Evolutionary conservation across 92 coral and sea anemone species (phyloP), one percentile per base, ranked within the genome.

Genomic region (Epizoanthus fatuus): DNA sequence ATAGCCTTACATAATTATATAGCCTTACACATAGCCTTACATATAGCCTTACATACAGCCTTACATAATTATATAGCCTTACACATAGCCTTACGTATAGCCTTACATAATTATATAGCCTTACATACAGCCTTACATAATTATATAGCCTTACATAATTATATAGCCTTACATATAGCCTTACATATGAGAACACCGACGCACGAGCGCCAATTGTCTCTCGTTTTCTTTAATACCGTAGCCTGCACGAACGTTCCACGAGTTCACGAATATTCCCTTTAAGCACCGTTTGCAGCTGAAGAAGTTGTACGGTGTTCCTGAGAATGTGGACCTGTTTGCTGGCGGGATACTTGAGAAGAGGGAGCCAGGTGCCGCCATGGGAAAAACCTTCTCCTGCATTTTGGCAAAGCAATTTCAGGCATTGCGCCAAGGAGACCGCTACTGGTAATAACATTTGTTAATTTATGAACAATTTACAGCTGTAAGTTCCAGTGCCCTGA

Each of bases 311-410:
- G 65, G 63, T 55, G 38, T 55, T 10, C 68, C 69, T 2, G 68
- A 75, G 6, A 75, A 75, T 39, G 69, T 75, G 29, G 81, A 75
- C 32, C 22, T 75, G 47, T 75, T 57, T 40, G 81, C 39, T 59
- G 81, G 81, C 1, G 81, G 81, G 32, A 75, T 75, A 37, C 53
- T 75, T 7, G 81, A 75, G 67, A 8, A 17, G 67, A 39, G 19
- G 5, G 4, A 2, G 55, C 62, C 42, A 6, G 81, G 81, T 9
- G 81, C 68, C 22, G 69, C 55, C 49, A 40, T 75, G 68, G 81
- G 81, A 5, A 51, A 57, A 14, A 75, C 81, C 16, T 75, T 75
- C 55, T 57, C 81, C 53, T 75, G 81, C 69, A 57, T 75, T n/a
- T 22, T 75, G 22, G 81, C 68, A 22, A 75, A 59, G 45, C 81